Evolutionary conservation across 1,140 invertebrate species (phyloP).

Genomic region (Carcinoscorpius rotundicauda): DNA sequence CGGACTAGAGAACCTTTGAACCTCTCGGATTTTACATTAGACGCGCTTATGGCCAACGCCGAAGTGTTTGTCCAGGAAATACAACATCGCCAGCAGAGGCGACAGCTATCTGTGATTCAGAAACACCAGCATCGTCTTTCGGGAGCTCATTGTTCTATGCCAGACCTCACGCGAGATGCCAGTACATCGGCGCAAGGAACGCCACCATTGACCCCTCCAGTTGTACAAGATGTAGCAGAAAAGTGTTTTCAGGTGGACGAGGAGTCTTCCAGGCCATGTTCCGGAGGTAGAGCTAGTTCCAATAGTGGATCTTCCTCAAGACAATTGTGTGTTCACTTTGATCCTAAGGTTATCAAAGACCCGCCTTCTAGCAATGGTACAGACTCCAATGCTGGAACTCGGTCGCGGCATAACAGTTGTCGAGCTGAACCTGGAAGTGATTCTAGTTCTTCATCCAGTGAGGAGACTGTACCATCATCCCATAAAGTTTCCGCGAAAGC

Average conservation of each 20-base stretch:
- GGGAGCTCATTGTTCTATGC: slow-evolving; percentile 43
- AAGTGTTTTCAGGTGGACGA: slow-evolving; percentile 1
- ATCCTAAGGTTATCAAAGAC: not conserved
- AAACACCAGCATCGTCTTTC: slow-evolving; percentile 10
- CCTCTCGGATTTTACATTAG: slow-evolving; percentile 36
- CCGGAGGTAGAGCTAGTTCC: not conserved
- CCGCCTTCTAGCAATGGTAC: not conserved
- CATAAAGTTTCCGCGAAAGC: slow-evolving; percentile 4
- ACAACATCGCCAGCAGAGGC: slow-evolving; percentile 9
- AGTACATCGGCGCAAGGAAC: slow-evolving; percentile 14
- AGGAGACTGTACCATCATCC: not conserved
- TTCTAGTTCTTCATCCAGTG: slow-evolving; percentile 1
- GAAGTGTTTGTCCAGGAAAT: slow-evolving; percentile 21
- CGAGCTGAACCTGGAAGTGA: not conserved
- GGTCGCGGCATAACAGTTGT: slow-evolving; percentile 2
- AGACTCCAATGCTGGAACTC: not conserved
- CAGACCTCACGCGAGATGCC: slow-evolving; percentile 40
- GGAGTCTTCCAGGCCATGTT: slow-evolving; percentile 3
- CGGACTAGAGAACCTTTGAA: slow-evolving; percentile 45
- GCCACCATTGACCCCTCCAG: slow-evolving; percentile 20
- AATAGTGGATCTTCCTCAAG: not conserved
- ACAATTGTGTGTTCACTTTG: not conserved
- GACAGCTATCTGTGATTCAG: slow-evolving; percentile 1
- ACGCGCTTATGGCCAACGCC: slow-evolving; percentile 34
- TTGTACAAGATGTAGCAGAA: slow-evolving; percentile 5